These are phyloP conservation scores for Azorinus chamasolen DNA, from an alignment of 2,888 invertebrate genomes.

Conservation along the genomic window DNA sequence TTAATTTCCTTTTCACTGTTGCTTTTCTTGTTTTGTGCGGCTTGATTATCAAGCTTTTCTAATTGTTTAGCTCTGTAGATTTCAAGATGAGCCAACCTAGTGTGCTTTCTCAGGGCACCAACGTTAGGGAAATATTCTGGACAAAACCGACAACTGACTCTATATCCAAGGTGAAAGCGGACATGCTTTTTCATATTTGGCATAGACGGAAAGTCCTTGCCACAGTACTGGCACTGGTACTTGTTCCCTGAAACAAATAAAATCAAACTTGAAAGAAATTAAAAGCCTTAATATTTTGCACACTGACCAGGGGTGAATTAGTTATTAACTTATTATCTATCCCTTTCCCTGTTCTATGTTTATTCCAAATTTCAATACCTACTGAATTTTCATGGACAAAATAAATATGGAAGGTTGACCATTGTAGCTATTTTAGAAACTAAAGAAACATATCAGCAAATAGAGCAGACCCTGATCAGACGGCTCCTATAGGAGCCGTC, in stretches of 20 bases:
- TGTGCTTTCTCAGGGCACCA: conserved; percentile 67
- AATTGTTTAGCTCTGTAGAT: conserved; percentile 55
- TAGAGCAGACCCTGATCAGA: no score
- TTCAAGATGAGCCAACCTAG: conserved; percentile 65
- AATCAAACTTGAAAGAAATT: conserved; percentile 7
- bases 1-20: neutral
- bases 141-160: conserved; percentile 76
- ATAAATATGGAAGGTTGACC: no score
- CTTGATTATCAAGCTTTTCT: no score
- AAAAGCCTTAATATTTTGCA: neutral
- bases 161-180: conserved; percentile 76
- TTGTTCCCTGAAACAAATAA: conserved; percentile 54
- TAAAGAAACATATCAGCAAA: no score
- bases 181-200: conserved; percentile 86
- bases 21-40: conserved; percentile 6
- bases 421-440: no score
- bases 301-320: no score
- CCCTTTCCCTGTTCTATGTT: no score
- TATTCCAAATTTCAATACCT: no score
- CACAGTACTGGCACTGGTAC: conserved; percentile 76
- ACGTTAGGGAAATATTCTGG: conserved; percentile 69
- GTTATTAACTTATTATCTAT: no score
- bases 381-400: no score
- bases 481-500: no score
- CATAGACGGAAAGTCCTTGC: conserved; percentile 84